These are phyloP conservation scores for Enteromius afrohamiltoni DNA, from an alignment of 2,797 vertebrate species.

Conservation along the genomic window DNA sequence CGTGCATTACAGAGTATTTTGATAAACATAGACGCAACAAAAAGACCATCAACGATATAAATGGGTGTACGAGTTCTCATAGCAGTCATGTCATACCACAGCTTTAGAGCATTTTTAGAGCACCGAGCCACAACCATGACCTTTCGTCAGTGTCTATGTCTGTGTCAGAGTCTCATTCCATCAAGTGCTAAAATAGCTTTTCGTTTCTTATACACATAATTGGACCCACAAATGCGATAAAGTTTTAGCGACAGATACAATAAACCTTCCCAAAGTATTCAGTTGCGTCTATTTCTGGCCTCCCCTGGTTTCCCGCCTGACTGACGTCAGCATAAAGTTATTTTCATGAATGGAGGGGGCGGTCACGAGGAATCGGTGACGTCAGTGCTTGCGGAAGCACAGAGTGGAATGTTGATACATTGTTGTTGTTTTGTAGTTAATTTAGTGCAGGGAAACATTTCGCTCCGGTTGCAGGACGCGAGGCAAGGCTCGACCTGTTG, in stretches of 20 bases:
- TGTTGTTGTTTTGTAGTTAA: constrained; percentile 86
- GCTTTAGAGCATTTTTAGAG: neutral
- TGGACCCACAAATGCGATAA: too few species aligned
- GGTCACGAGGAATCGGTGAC: constrained; percentile 85
- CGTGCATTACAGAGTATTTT: neutral
- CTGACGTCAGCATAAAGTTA: constrained; percentile 86
- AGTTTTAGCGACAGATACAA: constrained; percentile 61
- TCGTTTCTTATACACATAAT: neutral
- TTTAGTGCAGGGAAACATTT: constrained; percentile 71
- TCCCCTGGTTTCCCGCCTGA: constrained; percentile 65
- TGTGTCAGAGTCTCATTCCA: neutral
- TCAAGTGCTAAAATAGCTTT: too few species aligned
- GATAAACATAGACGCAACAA: neutral
- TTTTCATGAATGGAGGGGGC: constrained; percentile 91
- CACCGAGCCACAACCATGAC: neutral
- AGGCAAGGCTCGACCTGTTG: constrained; percentile 50
- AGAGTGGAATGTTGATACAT: constrained; percentile 85
- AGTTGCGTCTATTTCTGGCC: constrained; percentile 80
- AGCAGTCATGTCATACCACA: neutral
- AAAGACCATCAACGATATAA: neutral
- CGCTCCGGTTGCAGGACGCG: constrained; percentile 65
- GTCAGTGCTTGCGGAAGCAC: constrained; percentile 84
- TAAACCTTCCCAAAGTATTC: constrained; percentile 72
- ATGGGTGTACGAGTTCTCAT: neutral
- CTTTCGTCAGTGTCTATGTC: neutral